These are phyloP conservation scores for Ormyrus thymus DNA, from an alignment of 2,888 invertebrate species.

Conservation along the genomic window DNA sequence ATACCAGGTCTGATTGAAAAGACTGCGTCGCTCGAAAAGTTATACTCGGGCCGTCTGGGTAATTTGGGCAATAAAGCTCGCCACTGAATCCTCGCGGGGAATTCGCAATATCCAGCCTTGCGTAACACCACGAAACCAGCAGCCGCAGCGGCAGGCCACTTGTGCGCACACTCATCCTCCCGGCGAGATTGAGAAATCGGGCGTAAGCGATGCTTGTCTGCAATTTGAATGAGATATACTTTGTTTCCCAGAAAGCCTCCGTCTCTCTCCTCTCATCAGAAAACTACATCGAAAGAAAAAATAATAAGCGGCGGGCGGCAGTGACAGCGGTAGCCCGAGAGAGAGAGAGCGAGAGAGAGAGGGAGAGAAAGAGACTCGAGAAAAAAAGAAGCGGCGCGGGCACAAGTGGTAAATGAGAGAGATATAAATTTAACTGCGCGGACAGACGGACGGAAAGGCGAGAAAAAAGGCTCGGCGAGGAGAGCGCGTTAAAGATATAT, in stretches of 20 bases:
- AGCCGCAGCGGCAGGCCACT: neutral
- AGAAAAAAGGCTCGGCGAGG: conserved; percentile 28
- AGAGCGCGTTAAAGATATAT: conserved; percentile 50
- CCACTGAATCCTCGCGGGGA: no score
- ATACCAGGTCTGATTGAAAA: no score
- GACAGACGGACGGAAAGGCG: conserved; percentile 46
- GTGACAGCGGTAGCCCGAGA: conserved; percentile 5
- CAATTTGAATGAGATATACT: conserved; percentile 38
- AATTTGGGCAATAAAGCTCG: no score
- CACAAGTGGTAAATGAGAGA: conserved; percentile 51
- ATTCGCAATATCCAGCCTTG: neutral
- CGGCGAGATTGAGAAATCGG: conserved; percentile 19
- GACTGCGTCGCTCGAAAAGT: no score
- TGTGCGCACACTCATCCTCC: no score
- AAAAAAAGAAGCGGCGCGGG: neutral
- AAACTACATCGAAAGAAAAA: conserved; percentile 20
- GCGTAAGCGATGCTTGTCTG: neutral
- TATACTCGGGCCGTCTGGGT: no score
- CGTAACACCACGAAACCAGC: neutral
- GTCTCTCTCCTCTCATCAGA: neutral
- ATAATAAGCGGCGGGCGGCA: conserved; percentile 22
- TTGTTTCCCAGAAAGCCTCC: conserved; percentile 31
- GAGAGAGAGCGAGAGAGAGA: neutral
- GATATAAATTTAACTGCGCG: conserved; percentile 55
- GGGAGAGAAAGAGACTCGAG: neutral